Conservation (phyloP, 2,888 invertebrate genomes). For the Drosophila cracens region DNA sequence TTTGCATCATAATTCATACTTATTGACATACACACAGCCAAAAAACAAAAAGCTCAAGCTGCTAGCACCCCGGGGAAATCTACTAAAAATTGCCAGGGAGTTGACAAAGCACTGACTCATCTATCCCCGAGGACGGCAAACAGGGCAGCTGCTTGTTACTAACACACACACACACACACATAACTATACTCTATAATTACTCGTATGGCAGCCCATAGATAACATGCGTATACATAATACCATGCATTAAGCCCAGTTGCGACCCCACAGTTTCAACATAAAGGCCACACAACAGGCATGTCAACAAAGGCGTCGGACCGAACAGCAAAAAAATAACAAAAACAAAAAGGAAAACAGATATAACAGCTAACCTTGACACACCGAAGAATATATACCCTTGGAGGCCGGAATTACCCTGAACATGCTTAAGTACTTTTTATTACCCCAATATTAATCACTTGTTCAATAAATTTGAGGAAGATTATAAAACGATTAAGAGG, state of each 20-base stretch:
- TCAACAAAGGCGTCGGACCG: slow-evolving; percentile 51
- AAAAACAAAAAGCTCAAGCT: slow-evolving; percentile 16
- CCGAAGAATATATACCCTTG: slow-evolving; percentile 6
- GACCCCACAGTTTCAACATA: slow-evolving; percentile 6
- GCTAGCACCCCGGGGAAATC: slow-evolving; percentile 56
- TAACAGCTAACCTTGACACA: background rate
- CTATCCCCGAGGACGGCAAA: slow-evolving; percentile 64
- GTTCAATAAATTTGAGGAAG: background rate
- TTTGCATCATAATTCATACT: slow-evolving; percentile 57
- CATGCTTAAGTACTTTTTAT: background rate
- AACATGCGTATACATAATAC: slow-evolving; percentile 69
- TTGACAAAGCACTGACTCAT: slow-evolving; percentile 50
- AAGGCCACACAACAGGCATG: slow-evolving; percentile 32
- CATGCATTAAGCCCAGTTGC: slow-evolving; percentile 37
- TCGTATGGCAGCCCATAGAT: slow-evolving; percentile 42
- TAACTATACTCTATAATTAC: slow-evolving; percentile 40
- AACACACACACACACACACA: slow-evolving; percentile 11
- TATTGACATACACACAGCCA: slow-evolving; percentile 40
- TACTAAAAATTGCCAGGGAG: slow-evolving; percentile 55
- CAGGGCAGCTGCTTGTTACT: slow-evolving; percentile 64
- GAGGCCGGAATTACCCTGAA: background rate
- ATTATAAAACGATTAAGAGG: background rate
- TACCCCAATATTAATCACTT: background rate
- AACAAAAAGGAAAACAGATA: slow-evolving; percentile 5
- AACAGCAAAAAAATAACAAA: slow-evolving; percentile 24